Evolutionary conservation across 2,888 invertebrate species (phyloP).

Genomic region (Sesia apiformis): DNA sequence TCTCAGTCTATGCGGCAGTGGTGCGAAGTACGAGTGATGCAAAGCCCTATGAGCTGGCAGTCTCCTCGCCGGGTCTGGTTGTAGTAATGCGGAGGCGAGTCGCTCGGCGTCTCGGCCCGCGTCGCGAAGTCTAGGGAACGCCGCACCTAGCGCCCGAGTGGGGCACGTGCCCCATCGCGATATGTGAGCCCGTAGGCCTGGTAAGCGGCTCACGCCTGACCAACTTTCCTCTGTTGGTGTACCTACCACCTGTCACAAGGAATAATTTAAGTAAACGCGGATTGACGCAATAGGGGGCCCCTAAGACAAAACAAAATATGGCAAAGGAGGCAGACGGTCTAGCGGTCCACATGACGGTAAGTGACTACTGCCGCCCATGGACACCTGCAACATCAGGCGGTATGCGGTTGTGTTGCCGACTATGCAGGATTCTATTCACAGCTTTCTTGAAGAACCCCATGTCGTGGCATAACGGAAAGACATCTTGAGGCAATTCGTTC

Average conservation of each 20-base stretch:
- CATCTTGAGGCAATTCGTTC: too few species aligned
- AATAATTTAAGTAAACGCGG: too few species aligned
- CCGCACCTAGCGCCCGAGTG: slow-evolving; percentile 85
- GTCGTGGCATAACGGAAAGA: too few species aligned
- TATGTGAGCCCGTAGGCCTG: slow-evolving; percentile 86
- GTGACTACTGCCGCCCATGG: too few species aligned
- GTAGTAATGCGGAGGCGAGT: slow-evolving; percentile 88
- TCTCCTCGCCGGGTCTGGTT: slow-evolving; percentile 89
- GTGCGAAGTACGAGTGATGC: slow-evolving; percentile 91
- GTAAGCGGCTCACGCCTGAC: slow-evolving; percentile 91
- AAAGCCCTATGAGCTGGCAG: slow-evolving; percentile 91
- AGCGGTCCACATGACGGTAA: too few species aligned
- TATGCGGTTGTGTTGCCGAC: too few species aligned
- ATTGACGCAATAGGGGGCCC: too few species aligned
- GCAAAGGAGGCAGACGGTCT: too few species aligned
- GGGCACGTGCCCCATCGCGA: slow-evolving; percentile 78
- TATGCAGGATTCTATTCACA: too few species aligned
- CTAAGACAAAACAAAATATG: too few species aligned
- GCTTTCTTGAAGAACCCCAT: too few species aligned
- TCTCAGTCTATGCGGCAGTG: slow-evolving; percentile 90
- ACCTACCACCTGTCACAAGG: slow-evolving; percentile 82
- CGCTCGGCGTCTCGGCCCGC: slow-evolving; percentile 90
- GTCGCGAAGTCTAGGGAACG: slow-evolving; percentile 93
- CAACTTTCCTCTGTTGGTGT: slow-evolving; percentile 96
- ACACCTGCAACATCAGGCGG: too few species aligned